Conservation (phyloP, 2,797 vertebrate genomes). For the Micromesistius poutassou region DNA sequence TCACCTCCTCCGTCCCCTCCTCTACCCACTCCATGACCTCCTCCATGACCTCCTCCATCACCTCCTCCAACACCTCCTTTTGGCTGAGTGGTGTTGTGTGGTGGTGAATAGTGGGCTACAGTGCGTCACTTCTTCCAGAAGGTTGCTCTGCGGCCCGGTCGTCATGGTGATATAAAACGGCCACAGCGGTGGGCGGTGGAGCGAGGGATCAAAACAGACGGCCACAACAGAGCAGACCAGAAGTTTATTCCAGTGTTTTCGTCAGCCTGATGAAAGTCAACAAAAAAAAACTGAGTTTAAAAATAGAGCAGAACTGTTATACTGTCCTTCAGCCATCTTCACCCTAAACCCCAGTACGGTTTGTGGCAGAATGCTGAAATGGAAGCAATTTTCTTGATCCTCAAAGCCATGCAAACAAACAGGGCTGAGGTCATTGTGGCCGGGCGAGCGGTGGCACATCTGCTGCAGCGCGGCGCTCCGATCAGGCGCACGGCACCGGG, state of each 20-base stretch:
- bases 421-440: constrained; percentile 48
- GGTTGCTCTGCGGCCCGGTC: neutral
- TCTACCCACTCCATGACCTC: too few species aligned
- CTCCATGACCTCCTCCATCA: neutral
- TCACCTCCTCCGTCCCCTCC: neutral
- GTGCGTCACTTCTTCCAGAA: constrained; percentile 11
- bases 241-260: constrained; percentile 18
- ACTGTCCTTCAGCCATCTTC: neutral
- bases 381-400: constrained; percentile 37
- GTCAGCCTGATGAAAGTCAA: neutral
- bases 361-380: constrained; percentile 35
- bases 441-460: constrained; percentile 59
- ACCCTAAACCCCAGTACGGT: constrained; percentile 7
- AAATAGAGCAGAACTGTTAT: constrained; percentile 23
- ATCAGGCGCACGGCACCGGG: constrained; percentile 47
- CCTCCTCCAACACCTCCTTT: constrained; percentile 21
- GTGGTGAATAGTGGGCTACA: neutral
- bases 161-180: neutral
- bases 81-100: constrained; percentile 37
- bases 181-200: constrained; percentile 15
- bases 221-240: constrained; percentile 13
- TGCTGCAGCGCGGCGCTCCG: constrained; percentile 48
- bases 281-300: constrained; percentile 25
- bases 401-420: constrained; percentile 46
- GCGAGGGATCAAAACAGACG: constrained; percentile 28